Base-by-base conservation (phyloP, 92 coral and sea anemone genomes). In the Pocillopora grandis region DNA sequence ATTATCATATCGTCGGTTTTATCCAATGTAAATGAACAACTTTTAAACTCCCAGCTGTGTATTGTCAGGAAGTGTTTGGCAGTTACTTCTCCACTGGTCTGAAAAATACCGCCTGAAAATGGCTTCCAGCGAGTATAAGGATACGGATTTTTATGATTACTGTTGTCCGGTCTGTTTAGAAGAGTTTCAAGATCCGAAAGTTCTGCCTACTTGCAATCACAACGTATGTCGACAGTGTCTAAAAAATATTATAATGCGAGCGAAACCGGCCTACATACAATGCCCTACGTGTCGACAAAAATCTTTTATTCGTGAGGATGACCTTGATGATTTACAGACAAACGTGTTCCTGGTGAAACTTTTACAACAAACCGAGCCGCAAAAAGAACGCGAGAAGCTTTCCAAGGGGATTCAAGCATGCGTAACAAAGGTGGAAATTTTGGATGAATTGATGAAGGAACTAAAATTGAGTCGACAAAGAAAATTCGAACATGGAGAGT, bases 241-340 rank as follows among this genome's bases (percentile, higher is more conserved):
- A 13, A 82, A 89, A 14, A 84, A 86, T 23, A 82, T 77, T 59
- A 82, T 87, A 79, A 82, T 65, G 59, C 75, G 80, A 80, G 80
- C 88, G 63, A 87, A 86, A 59, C 89, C 90, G 21, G 75, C 88
- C 80, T 87, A 66, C 68, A 59, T 86, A 21, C 69, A 57, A 33
- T 94, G 98, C 75, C 95, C 98, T 14, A 88, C 89, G 14, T 94
- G 98, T 66, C 87, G 89, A 37, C 75, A 58, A 72, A 85, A 90
- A 11, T 89, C 88, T 62, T 49, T 85, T 16, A 87, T 88, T 42
- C 87, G 88, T 4, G 77, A 55, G 14, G 80, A 81, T 18, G 87
- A 88, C 42, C 69, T 85, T 19, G 71, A 68, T 1, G 61, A 79
- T 9, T 77, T 84, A 66, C 82, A 72, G 67, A 84, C 89, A 33